These are phyloP conservation scores for Probosciger aterrimus DNA, from an alignment of 2,113 vertebrate species.

Conservation along the genomic window DNA sequence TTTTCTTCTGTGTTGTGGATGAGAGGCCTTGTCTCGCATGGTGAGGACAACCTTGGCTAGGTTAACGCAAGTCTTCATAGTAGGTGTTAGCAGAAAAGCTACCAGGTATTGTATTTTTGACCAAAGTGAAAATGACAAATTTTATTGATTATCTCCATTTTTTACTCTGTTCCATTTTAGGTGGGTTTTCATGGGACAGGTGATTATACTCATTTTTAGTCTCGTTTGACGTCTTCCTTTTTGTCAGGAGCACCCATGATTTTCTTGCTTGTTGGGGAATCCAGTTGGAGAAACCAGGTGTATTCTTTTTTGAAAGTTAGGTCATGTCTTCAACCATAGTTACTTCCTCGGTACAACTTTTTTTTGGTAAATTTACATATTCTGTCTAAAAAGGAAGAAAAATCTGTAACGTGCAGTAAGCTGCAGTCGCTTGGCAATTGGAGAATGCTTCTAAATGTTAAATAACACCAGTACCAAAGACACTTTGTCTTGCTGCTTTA, in stretches of 20 bases:
- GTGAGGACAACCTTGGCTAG: not conserved
- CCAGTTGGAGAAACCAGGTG: not conserved
- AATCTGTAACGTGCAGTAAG: not conserved
- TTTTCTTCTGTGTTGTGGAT: not conserved
- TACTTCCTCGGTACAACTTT: not conserved
- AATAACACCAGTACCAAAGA: not conserved
- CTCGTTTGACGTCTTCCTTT: not conserved
- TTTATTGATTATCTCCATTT: rapidly evolving
- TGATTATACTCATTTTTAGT: not conserved
- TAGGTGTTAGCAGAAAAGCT: not conserved
- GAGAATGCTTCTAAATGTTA: not conserved
- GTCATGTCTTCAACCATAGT: not conserved
- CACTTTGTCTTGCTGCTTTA: not conserved
- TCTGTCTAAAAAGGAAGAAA: not conserved
- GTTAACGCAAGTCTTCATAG: not conserved
- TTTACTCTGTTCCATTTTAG: not conserved
- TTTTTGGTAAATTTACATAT: not conserved
- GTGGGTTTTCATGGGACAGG: not conserved
- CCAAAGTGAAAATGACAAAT: not conserved
- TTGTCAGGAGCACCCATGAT: not conserved
- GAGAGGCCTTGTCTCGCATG: rapidly evolving
- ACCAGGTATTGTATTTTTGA: not conserved
- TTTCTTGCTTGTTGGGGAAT: not conserved
- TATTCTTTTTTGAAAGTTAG: not conserved
- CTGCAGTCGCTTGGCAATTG: not conserved